phyloP scores from a whole-genome alignment of 2,113 vertebrate genomes.

The Puffinus mauretanicus region DNA sequence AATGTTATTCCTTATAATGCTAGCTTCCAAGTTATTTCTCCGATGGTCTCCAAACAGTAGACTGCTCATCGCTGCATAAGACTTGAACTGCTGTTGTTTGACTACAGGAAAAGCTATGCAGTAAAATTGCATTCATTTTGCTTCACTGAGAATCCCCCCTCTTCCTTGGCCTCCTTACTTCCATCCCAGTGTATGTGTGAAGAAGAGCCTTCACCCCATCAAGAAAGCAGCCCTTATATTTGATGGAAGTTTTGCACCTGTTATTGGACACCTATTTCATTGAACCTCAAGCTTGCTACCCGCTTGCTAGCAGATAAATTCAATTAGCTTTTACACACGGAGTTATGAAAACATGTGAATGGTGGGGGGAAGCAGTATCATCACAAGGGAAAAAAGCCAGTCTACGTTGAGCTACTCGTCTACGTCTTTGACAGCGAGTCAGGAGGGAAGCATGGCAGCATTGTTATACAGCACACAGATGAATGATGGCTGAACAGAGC shows the following conservation, averaged over 20 bases:
- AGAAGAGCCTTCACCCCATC: background rate
- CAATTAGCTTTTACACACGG: background rate
- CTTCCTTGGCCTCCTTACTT: background rate
- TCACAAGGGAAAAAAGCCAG: background rate
- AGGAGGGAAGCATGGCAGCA: background rate
- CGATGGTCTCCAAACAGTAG: background rate
- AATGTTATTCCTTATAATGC: background rate
- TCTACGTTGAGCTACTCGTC: background rate
- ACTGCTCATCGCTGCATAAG: background rate
- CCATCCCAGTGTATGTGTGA: background rate
- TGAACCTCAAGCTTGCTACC: background rate
- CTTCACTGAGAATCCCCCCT: background rate
- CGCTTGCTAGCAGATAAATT: background rate
- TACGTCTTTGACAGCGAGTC: background rate
- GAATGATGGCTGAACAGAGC: background rate
- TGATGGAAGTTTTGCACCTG: background rate
- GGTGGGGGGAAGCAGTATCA: background rate
- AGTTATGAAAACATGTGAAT: background rate
- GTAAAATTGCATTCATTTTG: background rate
- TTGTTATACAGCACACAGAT: background rate
- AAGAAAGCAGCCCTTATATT: background rate
- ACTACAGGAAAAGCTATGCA: background rate
- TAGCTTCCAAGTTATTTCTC: background rate
- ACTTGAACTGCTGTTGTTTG: background rate
- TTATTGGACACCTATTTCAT: background rate